Evolutionary conservation across 2,113 vertebrate species (phyloP).

Genomic region (Elaphurus davidianus): DNA sequence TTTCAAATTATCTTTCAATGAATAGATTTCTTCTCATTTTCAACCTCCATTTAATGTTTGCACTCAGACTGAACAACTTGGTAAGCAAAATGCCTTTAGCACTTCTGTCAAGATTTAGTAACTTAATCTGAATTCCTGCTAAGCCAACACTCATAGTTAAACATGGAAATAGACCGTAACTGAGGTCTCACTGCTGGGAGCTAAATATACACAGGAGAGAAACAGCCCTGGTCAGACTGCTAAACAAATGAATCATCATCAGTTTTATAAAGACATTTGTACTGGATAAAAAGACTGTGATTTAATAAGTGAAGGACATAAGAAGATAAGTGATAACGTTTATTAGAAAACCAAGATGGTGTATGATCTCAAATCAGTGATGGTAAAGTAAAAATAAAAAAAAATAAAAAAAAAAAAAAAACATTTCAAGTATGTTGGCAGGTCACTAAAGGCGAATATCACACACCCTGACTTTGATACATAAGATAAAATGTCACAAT

Average conservation of each 20-base stretch:
- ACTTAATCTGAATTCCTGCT: slow-evolving; percentile 41
- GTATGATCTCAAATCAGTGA: background rate
- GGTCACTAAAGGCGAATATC: background rate
- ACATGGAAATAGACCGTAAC: background rate
- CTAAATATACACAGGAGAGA: background rate
- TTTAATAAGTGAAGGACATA: background rate
- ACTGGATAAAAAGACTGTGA: background rate
- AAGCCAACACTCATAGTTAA: background rate
- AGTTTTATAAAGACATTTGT: background rate
- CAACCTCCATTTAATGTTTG: background rate
- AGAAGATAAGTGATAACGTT: background rate
- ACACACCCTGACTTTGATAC: background rate
- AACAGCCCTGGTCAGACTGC: background rate
- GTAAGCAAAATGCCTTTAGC: slow-evolving; percentile 34
- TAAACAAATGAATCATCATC: background rate
- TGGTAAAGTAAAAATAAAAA: background rate
- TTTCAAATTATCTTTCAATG: background rate
- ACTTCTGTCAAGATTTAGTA: slow-evolving; percentile 43
- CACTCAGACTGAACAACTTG: background rate
- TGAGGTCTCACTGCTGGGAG: background rate
- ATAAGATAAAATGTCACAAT: background rate
- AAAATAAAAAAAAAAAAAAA: background rate
- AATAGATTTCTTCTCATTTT: background rate
- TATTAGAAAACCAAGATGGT: background rate
- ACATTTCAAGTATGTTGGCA: background rate